Evolutionary conservation across 1,140 invertebrate genomes (phyloP).

Genomic region (Portunus trituberculatus): DNA sequence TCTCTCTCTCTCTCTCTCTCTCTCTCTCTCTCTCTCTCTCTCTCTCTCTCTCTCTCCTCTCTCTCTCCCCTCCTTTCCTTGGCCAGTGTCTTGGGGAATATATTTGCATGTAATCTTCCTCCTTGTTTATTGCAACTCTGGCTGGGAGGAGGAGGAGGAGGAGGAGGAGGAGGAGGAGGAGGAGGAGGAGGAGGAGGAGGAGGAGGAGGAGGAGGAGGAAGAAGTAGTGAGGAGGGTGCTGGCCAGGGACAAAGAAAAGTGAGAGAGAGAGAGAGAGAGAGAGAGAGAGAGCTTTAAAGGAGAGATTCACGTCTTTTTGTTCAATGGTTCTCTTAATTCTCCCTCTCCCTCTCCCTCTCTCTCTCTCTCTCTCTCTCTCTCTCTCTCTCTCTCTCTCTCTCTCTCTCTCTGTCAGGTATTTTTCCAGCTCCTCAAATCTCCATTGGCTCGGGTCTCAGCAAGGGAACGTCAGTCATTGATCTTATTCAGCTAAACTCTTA

Average conservation of each 20-base stretch:
- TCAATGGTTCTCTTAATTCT: slow-evolving; percentile 4
- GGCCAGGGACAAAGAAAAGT: neutral
- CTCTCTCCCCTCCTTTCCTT: neutral
- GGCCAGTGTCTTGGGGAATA: slow-evolving; percentile 61
- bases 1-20: neutral
- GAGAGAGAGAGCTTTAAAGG: neutral
- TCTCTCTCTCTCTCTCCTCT: neutral
- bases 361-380: slow-evolving; percentile 22
- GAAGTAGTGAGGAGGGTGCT: neutral
- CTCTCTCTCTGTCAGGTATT: neutral
- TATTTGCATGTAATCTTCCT: slow-evolving; percentile 67
- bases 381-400: neutral
- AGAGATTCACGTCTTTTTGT: slow-evolving; percentile 11
- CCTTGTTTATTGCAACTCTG: slow-evolving; percentile 32
- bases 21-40: neutral
- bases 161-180: neutral
- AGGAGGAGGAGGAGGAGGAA: neutral
- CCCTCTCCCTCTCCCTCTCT: slow-evolving; percentile 16
- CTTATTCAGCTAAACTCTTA: slow-evolving; percentile 68
- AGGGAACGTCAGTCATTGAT: slow-evolving; percentile 64
- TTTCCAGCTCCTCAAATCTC: slow-evolving; percentile 45
- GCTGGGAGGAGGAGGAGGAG: neutral
- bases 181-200: neutral
- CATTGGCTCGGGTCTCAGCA: slow-evolving; percentile 22
- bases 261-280: neutral